A percentile compares a stretch with the other conserved stretches of the same genome.
Conservation (phyloP, 2,113 vertebrate genomes). For the Mastomys coucha region DNA sequence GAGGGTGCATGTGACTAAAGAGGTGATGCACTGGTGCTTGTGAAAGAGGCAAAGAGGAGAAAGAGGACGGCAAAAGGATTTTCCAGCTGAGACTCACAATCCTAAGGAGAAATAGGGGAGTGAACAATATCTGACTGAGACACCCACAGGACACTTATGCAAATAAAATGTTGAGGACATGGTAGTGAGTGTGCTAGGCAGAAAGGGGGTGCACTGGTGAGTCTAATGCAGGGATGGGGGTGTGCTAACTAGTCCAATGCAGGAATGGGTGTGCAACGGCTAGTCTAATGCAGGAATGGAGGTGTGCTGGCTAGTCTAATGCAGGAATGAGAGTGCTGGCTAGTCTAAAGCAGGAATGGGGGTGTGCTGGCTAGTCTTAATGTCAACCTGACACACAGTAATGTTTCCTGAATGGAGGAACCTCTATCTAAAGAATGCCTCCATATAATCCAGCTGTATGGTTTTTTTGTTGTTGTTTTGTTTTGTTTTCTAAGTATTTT, state of each 20-base stretch:
- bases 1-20: no score
- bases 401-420: background rate
- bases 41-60: background rate
- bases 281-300: no score
- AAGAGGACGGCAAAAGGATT: background rate
- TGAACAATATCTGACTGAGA: background rate
- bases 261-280: background rate
- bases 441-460: background rate
- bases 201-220: background rate
- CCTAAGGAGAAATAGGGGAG: background rate
- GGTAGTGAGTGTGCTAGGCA: background rate
- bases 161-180: conserved; percentile 1
- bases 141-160: background rate
- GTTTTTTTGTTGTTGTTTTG: no score
- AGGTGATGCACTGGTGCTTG: no score
- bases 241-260: background rate
- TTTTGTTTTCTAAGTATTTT: no score
- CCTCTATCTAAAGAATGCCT: background rate
- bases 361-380: background rate
- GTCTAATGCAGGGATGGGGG: no score
- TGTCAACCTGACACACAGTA: background rate
- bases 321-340: no score
- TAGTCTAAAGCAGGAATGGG: background rate
- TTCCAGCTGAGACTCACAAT: background rate
- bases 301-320: no score